Evolutionary conservation across 2,113 vertebrate species (phyloP).

Genomic region (Ancistrus triradiatus): DNA sequence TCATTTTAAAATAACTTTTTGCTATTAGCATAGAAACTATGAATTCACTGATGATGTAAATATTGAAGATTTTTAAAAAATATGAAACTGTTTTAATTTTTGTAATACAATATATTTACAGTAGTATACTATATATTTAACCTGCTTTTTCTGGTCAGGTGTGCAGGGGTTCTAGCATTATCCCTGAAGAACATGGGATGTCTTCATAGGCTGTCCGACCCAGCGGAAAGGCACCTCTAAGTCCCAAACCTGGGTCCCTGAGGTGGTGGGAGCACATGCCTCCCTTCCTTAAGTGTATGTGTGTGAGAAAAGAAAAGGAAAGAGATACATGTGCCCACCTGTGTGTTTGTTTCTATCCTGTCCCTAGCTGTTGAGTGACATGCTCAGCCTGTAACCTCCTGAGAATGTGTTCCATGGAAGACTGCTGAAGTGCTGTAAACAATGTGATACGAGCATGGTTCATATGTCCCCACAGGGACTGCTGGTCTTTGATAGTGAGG

Average conservation of each 20-base stretch:
- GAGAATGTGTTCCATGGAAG: slow-evolving; percentile 48
- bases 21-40: too few species aligned
- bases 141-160: too few species aligned
- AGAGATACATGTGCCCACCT: not conserved
- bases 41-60: not conserved
- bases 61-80: not conserved
- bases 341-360: slow-evolving; percentile 16
- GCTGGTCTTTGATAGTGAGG: slow-evolving; percentile 30
- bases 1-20: too few species aligned
- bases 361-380: slow-evolving; percentile 54
- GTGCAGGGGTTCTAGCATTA: too few species aligned
- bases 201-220: not conserved
- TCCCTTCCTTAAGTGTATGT: slow-evolving; percentile 1
- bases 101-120: too few species aligned
- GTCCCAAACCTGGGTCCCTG: too few species aligned
- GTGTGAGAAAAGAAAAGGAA: not conserved
- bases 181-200: not conserved
- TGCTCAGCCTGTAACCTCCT: slow-evolving; percentile 50
- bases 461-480: slow-evolving; percentile 60
- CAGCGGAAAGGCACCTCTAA: too few species aligned
- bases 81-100: too few species aligned
- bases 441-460: slow-evolving; percentile 53
- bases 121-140: too few species aligned
- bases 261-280: too few species aligned
- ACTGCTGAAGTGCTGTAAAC: slow-evolving; percentile 50